phyloP scores from a whole-genome alignment of 1,140 invertebrate species.

The Conopomorpha cramerella region DNA sequence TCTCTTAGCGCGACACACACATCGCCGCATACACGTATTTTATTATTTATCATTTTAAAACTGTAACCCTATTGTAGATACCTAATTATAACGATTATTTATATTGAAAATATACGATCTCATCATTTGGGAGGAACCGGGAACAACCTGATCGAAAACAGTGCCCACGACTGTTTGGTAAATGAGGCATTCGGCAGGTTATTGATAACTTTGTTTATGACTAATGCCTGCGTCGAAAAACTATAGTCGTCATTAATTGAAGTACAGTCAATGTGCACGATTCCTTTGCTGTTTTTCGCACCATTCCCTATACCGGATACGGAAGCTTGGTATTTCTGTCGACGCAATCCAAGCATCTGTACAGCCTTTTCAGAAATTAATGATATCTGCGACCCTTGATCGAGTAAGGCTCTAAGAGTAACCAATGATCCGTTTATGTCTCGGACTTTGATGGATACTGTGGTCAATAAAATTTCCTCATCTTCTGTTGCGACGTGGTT shows the following conservation, averaged over 20 bases:
- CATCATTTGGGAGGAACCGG: too few relatives aligned
- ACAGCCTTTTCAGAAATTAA: constrained; percentile 4
- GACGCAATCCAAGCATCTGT: constrained; percentile 1
- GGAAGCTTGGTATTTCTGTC: neutral
- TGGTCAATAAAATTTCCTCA: too few relatives aligned
- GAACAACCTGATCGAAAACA: too few relatives aligned
- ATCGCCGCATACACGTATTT: too few relatives aligned
- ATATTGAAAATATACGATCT: too few relatives aligned
- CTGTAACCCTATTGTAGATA: too few relatives aligned
- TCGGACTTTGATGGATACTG: neutral
- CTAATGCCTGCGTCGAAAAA: constrained; percentile 3
- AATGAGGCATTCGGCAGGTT: constrained; percentile 4
- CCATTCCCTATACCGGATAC: constrained; percentile 2
- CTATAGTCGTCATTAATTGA: constrained; percentile 5
- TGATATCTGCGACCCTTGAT: too few relatives aligned
- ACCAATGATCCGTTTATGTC: neutral
- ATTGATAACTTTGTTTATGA: constrained; percentile 4
- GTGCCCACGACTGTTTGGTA: neutral
- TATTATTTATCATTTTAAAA: too few relatives aligned
- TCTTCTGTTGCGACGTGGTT: neutral
- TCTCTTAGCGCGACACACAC: too few relatives aligned
- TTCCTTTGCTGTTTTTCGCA: constrained; percentile 2
- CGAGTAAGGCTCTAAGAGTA: too few relatives aligned
- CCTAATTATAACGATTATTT: too few relatives aligned
- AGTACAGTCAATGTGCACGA: constrained; percentile 1